phyloP scores from a whole-genome alignment of 2,113 vertebrate genomes.

The Capreolus pygargus region DNA sequence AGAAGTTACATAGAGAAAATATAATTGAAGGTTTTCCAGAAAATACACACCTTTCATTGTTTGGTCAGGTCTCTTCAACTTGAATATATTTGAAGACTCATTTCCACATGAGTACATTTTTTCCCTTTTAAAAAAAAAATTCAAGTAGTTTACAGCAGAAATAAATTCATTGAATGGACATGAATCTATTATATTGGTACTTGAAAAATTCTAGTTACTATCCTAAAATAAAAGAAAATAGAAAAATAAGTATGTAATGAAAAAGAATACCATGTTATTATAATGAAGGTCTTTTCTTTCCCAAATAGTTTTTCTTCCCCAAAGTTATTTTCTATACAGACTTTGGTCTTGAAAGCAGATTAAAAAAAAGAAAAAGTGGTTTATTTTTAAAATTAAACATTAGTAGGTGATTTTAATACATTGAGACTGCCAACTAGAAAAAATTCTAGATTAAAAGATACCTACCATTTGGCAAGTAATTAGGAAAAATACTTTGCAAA shows the following conservation, averaged over 20 bases:
- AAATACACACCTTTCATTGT: background rate
- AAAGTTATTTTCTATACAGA: background rate
- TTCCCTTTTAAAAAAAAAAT: background rate
- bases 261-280: background rate
- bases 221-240: background rate
- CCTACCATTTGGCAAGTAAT: conserved; percentile 39
- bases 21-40: background rate
- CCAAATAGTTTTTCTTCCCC: background rate
- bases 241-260: background rate
- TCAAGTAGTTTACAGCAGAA: background rate
- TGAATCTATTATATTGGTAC: background rate
- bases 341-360: background rate
- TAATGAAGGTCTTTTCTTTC: background rate
- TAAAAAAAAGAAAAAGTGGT: background rate
- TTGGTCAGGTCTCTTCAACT: background rate
- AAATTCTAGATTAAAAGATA: conserved; percentile 52
- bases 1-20: background rate
- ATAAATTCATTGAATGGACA: background rate
- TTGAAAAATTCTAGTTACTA: conserved; percentile 11
- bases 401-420: background rate
- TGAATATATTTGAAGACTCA: background rate
- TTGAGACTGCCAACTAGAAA: conserved; percentile 32
- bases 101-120: background rate
- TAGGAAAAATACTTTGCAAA: conserved; percentile 58
- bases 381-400: conserved; percentile 44